A percentile compares a stretch with the other conserved stretches of the same genome.
Evolutionary conservation across 1,140 invertebrate genomes (phyloP).

Genomic region (Papilio helenus): DNA sequence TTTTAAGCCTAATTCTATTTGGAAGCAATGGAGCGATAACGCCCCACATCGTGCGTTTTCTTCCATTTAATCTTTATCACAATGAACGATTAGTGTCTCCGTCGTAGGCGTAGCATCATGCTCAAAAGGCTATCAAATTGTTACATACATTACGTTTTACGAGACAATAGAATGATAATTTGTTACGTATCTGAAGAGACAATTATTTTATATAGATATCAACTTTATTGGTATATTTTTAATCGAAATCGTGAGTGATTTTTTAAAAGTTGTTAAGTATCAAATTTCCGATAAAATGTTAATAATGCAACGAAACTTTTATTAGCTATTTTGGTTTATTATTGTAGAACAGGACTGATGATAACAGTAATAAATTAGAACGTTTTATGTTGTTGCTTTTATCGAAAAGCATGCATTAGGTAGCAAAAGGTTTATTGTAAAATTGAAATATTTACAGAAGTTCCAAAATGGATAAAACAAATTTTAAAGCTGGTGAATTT

Average conservation of each 20-base stretch:
- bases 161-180: conserved; percentile 29
- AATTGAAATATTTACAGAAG: not conserved
- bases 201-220: conserved; percentile 14
- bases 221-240: not conserved
- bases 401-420: not conserved
- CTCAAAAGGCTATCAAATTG: conserved; percentile 46
- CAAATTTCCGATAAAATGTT: not conserved
- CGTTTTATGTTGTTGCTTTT: not conserved
- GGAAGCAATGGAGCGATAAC: conserved; percentile 70
- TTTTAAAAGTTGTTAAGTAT: not conserved
- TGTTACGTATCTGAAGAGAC: conserved; percentile 22
- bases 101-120: conserved; percentile 67
- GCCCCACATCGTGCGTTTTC: conserved; percentile 65
- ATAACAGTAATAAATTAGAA: not conserved
- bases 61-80: conserved; percentile 71
- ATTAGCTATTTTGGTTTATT: not conserved
- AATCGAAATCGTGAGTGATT: conserved; percentile 14
- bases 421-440: not conserved
- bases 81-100: conserved; percentile 72
- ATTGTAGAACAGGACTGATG: not conserved
- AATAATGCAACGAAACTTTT: not conserved
- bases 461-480: not conserved
- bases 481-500: not conserved
- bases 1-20: conserved; percentile 66
- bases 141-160: conserved; percentile 39